These are phyloP conservation scores for Athripsodes cinereus DNA, from an alignment of 2,888 invertebrate species.

Conservation along the genomic window DNA sequence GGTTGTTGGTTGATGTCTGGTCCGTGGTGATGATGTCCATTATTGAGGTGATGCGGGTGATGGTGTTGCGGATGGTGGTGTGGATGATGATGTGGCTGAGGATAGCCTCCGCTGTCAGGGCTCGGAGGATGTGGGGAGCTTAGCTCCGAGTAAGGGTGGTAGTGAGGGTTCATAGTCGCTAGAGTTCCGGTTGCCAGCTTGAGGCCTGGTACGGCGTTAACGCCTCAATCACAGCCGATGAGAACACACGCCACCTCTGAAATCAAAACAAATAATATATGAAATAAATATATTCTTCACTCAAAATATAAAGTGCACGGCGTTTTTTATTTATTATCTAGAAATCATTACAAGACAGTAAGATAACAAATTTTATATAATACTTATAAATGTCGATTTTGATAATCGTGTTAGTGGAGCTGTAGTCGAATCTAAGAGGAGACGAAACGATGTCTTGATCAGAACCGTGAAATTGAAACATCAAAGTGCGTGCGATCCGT, in stretches of 20 bases:
- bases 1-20: constrained; percentile 47
- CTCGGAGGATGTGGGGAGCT: constrained; percentile 66
- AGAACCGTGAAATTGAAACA: neutral
- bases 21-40: constrained; percentile 49
- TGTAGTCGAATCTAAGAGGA: too few species aligned
- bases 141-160: constrained; percentile 78
- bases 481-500: neutral
- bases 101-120: constrained; percentile 66
- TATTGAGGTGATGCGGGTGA: constrained; percentile 47
- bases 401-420: too few species aligned
- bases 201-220: constrained; percentile 54
- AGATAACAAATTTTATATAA: too few species aligned
- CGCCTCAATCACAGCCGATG: constrained; percentile 29
- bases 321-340: too few species aligned
- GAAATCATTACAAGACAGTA: too few species aligned
- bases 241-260: constrained; percentile 30
- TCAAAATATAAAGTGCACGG: too few species aligned
- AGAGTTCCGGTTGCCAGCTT: constrained; percentile 82
- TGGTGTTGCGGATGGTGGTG: constrained; percentile 43
- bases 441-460: neutral
- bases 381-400: too few species aligned
- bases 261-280: constrained; percentile 26
- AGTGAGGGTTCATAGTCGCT: constrained; percentile 87
- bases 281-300: neutral
- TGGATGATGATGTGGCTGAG: constrained; percentile 40